Conservation (phyloP, 2,113 vertebrate genomes). For the Lynx canadensis region DNA sequence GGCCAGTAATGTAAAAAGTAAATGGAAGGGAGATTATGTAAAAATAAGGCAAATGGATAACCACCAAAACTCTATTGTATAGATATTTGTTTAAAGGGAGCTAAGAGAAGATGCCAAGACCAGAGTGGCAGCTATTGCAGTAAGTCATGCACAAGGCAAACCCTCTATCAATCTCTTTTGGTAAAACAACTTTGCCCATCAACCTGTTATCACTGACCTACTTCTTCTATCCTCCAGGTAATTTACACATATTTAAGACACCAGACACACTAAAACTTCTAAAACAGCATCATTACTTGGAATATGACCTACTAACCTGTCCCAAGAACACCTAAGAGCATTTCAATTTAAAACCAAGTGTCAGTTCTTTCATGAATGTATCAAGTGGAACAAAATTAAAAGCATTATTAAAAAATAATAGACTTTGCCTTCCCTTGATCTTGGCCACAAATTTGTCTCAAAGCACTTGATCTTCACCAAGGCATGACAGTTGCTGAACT, state of each 20-base stretch:
- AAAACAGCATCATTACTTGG: background rate
- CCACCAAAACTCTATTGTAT: background rate
- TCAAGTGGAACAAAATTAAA: constrained; percentile 7
- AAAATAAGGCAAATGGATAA: background rate
- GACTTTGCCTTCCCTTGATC: background rate
- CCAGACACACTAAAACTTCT: background rate
- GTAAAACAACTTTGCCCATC: background rate
- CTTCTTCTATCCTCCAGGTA: background rate
- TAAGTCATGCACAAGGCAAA: background rate
- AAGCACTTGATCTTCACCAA: background rate
- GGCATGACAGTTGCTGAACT: background rate
- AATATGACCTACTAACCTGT: background rate
- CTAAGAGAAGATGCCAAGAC: background rate
- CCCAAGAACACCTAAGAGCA: background rate
- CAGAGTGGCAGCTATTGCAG: background rate
- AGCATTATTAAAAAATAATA: background rate
- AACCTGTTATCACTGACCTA: background rate
- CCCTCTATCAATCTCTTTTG: background rate
- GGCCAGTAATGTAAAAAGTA: background rate
- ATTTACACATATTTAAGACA: background rate
- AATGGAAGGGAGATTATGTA: background rate
- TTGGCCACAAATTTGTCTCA: background rate
- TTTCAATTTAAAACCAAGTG: constrained; percentile 27
- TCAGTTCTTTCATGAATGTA: background rate
- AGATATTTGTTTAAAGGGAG: background rate